These are phyloP conservation scores for Bubalus kerabau DNA, from an alignment of 2,113 vertebrate genomes.

Conservation along the genomic window DNA sequence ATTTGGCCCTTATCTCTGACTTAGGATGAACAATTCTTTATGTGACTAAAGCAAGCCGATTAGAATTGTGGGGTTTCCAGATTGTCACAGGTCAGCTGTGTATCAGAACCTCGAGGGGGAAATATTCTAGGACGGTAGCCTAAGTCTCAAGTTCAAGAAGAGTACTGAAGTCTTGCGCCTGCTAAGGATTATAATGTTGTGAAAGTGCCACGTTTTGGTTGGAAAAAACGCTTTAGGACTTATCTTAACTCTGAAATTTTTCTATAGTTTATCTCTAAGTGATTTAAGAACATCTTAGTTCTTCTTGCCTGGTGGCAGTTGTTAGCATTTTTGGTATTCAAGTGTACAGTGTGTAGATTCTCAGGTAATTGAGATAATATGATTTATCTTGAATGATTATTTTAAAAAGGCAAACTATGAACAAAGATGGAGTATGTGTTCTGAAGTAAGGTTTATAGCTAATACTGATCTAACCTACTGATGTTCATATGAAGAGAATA, in stretches of 20 bases:
- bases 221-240: neutral
- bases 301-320: neutral
- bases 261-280: neutral
- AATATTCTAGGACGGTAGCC: neutral
- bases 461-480: too few relatives aligned
- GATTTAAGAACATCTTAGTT: neutral
- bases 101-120: neutral
- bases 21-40: neutral
- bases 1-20: accelerated
- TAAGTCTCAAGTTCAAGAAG: neutral
- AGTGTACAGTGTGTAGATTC: too few relatives aligned
- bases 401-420: too few relatives aligned
- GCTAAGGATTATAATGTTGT: neutral
- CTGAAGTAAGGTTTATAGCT: too few relatives aligned
- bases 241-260: neutral
- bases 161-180: neutral
- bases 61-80: neutral
- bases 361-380: too few relatives aligned
- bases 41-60: neutral
- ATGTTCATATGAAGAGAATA: too few relatives aligned
- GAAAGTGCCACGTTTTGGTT: neutral
- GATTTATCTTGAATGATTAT: too few relatives aligned
- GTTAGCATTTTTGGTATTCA: too few relatives aligned
- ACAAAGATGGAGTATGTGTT: too few relatives aligned
- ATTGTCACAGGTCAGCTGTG: neutral